Conservation (phyloP, 2,888 invertebrate genomes). For the Erebia palarica region DNA sequence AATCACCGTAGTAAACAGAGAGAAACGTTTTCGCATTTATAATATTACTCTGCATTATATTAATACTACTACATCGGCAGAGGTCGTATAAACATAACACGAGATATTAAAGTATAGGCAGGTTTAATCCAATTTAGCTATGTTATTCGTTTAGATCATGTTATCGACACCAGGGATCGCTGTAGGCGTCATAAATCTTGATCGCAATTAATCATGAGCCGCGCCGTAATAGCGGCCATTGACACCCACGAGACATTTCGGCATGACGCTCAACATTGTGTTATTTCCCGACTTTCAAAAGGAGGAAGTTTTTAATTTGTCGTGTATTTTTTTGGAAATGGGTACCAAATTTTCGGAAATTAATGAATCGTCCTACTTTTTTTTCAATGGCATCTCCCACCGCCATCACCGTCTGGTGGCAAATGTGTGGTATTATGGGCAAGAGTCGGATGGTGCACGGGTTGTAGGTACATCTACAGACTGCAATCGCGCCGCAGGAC, state of each 20-base stretch:
- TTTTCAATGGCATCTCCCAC: no score
- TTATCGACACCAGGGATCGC: conserved; percentile 18
- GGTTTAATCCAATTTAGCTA: conserved; percentile 7
- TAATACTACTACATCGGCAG: background rate
- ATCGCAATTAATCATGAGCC: conserved; percentile 20
- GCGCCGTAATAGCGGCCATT: conserved; percentile 10
- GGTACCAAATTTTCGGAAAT: background rate
- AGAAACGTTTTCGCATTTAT: no score
- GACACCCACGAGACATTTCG: conserved; percentile 17
- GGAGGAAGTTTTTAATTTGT: background rate
- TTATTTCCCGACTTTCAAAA: background rate
- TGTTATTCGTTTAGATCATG: conserved; percentile 17
- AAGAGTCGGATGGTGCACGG: no score
- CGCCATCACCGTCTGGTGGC: no score
- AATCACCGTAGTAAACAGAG: no score
- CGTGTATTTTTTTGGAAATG: background rate
- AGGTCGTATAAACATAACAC: background rate
- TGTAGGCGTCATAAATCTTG: conserved; percentile 18
- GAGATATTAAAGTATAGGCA: background rate
- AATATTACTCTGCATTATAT: no score
- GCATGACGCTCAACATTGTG: conserved; percentile 13
- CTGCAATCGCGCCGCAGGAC: no score
- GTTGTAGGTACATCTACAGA: no score
- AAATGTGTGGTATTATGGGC: no score
- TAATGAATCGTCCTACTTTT: no score